Percentiles rank a stretch among this genome's conserved stretches.
These are phyloP conservation scores for Selenia dentaria DNA, from an alignment of 2,888 invertebrate genomes.

Conservation along the genomic window DNA sequence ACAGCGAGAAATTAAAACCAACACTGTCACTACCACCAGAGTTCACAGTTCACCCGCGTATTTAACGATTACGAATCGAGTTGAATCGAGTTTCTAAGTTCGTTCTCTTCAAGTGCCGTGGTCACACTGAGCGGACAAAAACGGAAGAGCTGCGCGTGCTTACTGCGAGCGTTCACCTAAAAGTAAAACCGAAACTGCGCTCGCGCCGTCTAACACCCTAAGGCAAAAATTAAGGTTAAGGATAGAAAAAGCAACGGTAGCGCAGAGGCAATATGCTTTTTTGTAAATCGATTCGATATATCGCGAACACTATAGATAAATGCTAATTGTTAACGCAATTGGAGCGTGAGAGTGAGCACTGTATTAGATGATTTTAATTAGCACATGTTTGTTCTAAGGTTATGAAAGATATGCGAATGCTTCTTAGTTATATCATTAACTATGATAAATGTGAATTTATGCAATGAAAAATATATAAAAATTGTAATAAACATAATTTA, in stretches of 20 bases:
- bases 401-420: constrained; percentile 22
- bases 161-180: constrained; percentile 68
- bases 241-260: constrained; percentile 61
- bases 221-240: constrained; percentile 74
- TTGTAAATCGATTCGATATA: constrained; percentile 58
- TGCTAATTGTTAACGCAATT: constrained; percentile 57
- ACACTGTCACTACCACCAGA: constrained; percentile 68
- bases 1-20: constrained; percentile 45
- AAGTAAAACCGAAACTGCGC: constrained; percentile 66
- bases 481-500: too few species aligned
- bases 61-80: constrained; percentile 49
- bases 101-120: constrained; percentile 75
- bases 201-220: constrained; percentile 64
- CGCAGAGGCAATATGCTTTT: constrained; percentile 46
- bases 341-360: constrained; percentile 57
- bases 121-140: constrained; percentile 69
- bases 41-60: constrained; percentile 71
- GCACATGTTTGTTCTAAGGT: constrained; percentile 23
- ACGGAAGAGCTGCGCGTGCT: constrained; percentile 70
- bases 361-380: constrained; percentile 41
- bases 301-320: constrained; percentile 32
- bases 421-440: constrained; percentile 1
- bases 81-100: constrained; percentile 70
- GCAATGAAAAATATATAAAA: background rate
- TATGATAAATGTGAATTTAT: too few species aligned